Evolutionary conservation across 2,797 vertebrate genomes (phyloP).

Genomic region (Fistularia tabacaria): DNA sequence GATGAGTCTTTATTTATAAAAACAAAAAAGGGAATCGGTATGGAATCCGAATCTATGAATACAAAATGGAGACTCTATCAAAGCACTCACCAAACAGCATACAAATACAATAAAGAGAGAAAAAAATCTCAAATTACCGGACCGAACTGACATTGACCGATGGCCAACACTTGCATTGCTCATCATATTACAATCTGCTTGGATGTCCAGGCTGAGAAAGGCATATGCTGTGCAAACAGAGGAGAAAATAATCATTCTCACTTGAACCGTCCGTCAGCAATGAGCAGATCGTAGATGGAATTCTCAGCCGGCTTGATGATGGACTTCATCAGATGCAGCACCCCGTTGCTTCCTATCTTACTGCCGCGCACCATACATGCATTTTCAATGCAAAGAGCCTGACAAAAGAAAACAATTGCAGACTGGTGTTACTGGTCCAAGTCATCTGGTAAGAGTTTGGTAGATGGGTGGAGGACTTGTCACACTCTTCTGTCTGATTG

Average conservation of each 20-base stretch:
- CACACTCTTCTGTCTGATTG: slow-evolving; percentile 5
- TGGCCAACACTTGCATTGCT: too few relatives aligned
- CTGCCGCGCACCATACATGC: slow-evolving; percentile 91
- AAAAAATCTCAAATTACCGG: too few relatives aligned
- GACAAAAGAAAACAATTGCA: slow-evolving; percentile 10
- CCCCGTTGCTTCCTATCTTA: slow-evolving; percentile 90
- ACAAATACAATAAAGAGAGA: too few relatives aligned
- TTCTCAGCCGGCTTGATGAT: slow-evolving; percentile 85
- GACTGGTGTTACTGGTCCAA: slow-evolving; percentile 1
- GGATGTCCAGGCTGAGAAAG: too few relatives aligned
- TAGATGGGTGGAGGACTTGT: not conserved
- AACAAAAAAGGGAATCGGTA: too few relatives aligned
- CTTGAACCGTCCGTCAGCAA: slow-evolving; percentile 88
- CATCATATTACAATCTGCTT: too few relatives aligned
- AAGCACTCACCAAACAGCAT: too few relatives aligned
- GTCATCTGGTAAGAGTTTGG: slow-evolving; percentile 26
- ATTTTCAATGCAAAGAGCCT: slow-evolving; percentile 96
- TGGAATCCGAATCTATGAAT: too few relatives aligned
- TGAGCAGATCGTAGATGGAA: slow-evolving; percentile 79
- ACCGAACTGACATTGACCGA: too few relatives aligned
- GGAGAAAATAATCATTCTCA: slow-evolving; percentile 51
- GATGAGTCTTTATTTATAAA: too few relatives aligned
- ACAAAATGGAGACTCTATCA: too few relatives aligned
- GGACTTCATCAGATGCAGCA: slow-evolving; percentile 82
- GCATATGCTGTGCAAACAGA: too few relatives aligned